Evolutionary conservation across 2,888 invertebrate genomes (phyloP).

Genomic region (Pheosia gnoma): DNA sequence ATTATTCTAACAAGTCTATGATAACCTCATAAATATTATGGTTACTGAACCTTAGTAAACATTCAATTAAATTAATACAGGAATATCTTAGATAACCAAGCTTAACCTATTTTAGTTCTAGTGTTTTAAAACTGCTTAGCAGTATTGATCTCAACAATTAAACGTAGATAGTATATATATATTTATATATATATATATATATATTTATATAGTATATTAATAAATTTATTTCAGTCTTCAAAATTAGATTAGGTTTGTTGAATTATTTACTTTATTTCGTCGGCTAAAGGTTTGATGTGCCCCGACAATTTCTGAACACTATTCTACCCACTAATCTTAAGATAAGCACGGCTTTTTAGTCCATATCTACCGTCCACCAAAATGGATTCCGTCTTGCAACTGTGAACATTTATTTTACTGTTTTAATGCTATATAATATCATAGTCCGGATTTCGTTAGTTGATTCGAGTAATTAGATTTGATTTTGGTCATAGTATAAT

Average conservation of each 20-base stretch:
- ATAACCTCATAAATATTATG: no score
- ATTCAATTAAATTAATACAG: neutral
- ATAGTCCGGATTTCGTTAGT: neutral
- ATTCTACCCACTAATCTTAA: slow-evolving; percentile 34
- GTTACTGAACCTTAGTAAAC: no score
- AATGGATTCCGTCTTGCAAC: slow-evolving; percentile 63
- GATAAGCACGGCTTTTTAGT: slow-evolving; percentile 60
- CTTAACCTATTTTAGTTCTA: neutral
- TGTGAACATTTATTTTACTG: slow-evolving; percentile 36
- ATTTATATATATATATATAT: no score
- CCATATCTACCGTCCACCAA: slow-evolving; percentile 66
- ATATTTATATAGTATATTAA: no score
- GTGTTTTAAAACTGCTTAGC: slow-evolving; percentile 3
- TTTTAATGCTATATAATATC: neutral
- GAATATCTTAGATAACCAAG: neutral
- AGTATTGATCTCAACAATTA: slow-evolving; percentile 5
- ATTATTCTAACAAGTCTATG: no score
- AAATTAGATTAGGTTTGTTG: neutral
- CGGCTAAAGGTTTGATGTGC: slow-evolving; percentile 8
- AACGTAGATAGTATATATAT: neutral
- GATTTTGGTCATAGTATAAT: no score
- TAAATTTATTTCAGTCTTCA: neutral
- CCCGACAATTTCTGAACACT: slow-evolving; percentile 31
- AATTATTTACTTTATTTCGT: slow-evolving; percentile 1
- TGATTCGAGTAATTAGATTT: no score